phyloP scores from a whole-genome alignment of 2,888 invertebrate genomes.

The Lasioglossum leucozonium region DNA sequence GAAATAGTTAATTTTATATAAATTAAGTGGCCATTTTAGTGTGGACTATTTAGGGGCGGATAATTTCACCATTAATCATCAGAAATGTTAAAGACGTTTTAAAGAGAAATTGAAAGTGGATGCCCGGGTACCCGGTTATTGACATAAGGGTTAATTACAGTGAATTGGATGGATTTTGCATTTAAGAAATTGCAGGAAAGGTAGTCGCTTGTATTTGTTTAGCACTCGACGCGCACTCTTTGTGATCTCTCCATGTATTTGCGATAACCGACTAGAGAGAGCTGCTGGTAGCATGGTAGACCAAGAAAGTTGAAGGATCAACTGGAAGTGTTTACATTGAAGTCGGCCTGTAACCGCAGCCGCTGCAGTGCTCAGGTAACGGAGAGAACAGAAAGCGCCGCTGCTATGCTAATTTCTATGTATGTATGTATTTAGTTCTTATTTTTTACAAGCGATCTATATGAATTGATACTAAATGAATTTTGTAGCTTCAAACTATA shows the following conservation, averaged over 20 bases:
- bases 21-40: too few relatives aligned
- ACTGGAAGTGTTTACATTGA: not conserved
- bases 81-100: too few relatives aligned
- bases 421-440: not conserved
- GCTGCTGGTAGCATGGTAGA: not conserved
- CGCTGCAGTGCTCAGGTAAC: not conserved
- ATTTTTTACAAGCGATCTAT: not conserved
- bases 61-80: too few relatives aligned
- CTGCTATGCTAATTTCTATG: not conserved
- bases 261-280: not conserved
- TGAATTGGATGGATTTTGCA: too few relatives aligned
- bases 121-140: too few relatives aligned
- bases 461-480: too few relatives aligned
- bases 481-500: not conserved
- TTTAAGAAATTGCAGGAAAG: not conserved
- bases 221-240: not conserved
- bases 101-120: too few relatives aligned
- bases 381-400: not conserved
- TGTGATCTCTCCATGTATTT: not conserved
- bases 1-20: too few relatives aligned
- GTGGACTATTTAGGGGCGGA: too few relatives aligned
- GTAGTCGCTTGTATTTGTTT: constrained; percentile 1
- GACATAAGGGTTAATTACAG: too few relatives aligned
- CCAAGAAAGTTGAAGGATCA: not conserved
- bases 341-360: not conserved